Evolutionary conservation across 2,888 invertebrate genomes (phyloP).

Genomic region (Eupithecia dodoneata): DNA sequence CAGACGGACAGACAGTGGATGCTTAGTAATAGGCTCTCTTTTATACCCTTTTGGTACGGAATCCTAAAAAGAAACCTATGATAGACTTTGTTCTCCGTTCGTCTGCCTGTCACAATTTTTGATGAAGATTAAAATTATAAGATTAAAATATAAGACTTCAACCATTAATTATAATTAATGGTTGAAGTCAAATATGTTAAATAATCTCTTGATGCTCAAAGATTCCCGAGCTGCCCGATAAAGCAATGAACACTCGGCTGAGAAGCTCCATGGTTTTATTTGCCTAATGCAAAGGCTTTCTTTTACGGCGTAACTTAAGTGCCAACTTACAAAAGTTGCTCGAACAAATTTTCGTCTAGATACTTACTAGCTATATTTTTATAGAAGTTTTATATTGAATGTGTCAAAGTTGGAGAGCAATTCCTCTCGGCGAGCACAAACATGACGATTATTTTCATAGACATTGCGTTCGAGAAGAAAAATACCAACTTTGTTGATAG

Average conservation of each 20-base stretch:
- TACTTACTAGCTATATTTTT: constrained; percentile 44
- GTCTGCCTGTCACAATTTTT: not conserved
- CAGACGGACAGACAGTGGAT: no score
- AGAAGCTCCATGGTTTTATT: constrained; percentile 30
- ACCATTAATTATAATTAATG: no score
- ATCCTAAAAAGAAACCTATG: not conserved
- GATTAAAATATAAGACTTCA: no score
- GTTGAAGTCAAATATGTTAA: not conserved
- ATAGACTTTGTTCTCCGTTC: not conserved
- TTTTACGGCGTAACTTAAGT: constrained; percentile 33
- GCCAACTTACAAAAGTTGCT: constrained; percentile 40
- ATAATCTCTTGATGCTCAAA: not conserved
- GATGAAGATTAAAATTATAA: not conserved
- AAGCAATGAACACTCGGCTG: constrained; percentile 14
- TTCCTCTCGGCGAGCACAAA: constrained; percentile 62
- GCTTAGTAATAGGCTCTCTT: no score
- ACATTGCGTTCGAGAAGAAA: constrained; percentile 52
- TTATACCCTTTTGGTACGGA: no score
- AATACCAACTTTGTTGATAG: constrained; percentile 63
- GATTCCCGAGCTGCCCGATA: not conserved
- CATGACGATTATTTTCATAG: constrained; percentile 62
- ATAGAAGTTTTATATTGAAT: constrained; percentile 57
- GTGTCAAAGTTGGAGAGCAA: constrained; percentile 59
- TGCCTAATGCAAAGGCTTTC: constrained; percentile 32
- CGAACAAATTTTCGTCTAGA: constrained; percentile 38